These are phyloP conservation scores for Amphimallon solstitiale DNA, from an alignment of 2,888 invertebrate genomes.

Conservation along the genomic window DNA sequence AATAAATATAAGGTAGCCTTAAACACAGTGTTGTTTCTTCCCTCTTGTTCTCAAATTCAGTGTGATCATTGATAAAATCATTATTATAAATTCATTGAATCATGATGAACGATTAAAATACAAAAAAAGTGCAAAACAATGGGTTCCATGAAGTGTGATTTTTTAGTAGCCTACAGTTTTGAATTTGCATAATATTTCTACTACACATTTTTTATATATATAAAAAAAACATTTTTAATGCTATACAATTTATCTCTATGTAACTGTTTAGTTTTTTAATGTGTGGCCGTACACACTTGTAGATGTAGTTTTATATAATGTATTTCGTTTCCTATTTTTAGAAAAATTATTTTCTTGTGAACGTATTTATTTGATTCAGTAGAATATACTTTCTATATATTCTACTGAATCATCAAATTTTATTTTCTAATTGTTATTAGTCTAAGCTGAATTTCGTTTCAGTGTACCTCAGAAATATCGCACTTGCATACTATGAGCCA, in stretches of 20 bases:
- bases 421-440: too few relatives aligned
- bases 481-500: too few relatives aligned
- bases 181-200: slow-evolving; percentile 18
- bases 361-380: too few relatives aligned
- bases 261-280: neutral
- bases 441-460: too few relatives aligned
- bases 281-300: too few relatives aligned
- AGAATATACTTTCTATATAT: too few relatives aligned
- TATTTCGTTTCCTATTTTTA: too few relatives aligned
- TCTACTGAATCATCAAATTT: too few relatives aligned
- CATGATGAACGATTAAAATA: slow-evolving; percentile 1
- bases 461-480: too few relatives aligned
- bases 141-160: slow-evolving; percentile 22
- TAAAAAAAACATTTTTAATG: neutral
- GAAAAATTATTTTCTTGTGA: too few relatives aligned
- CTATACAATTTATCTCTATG: slow-evolving; percentile 11
- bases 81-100: slow-evolving; percentile 5
- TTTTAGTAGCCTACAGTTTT: slow-evolving; percentile 25
- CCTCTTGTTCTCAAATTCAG: slow-evolving; percentile 29
- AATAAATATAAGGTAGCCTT: slow-evolving; percentile 33
- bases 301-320: neutral
- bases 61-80: slow-evolving; percentile 31
- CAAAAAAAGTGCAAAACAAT: neutral
- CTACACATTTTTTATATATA: slow-evolving; percentile 20
- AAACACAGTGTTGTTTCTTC: slow-evolving; percentile 34